Evolutionary conservation across 2,113 vertebrate genomes (phyloP), one percentile per base, ranked within the genome.

Genomic region (Hyaena hyaena): DNA sequence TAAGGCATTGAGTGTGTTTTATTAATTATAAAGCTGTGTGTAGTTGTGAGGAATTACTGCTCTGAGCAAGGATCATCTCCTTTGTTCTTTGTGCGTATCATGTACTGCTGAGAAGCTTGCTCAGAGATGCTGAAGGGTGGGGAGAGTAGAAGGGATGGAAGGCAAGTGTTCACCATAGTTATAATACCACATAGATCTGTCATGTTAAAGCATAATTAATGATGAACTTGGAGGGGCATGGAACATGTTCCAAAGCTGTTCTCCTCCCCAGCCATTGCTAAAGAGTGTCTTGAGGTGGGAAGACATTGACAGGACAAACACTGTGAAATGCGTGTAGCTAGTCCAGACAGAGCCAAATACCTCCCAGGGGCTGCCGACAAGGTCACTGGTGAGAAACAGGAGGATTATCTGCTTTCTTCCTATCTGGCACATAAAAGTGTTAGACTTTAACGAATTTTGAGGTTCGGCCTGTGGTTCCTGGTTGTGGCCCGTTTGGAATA

Each of bases 41-140:
- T 58, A 79, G 90, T 83, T 65, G 11, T 93, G 87, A 86, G 48
- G 69, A 90, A 87, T 87, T 71, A 66, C 55, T 68, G 23, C 63
- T 33, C 14, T n/a, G 88, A 96, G 50, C 63, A 94, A 86, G 93
- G 66, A 63, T 92, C 68, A 74, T 69, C 90, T 87, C 48, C 68
- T 95, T 48, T 88, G 63, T 88, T 91, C 85, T 77, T 90, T 87
- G 73, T 53, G 53, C 85, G 7, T 58, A 66, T 5, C 14, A 0
- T 17, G 9, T 4, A 58, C 23, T 90, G 61, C 88, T 65, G 90
- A 71, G 61, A 79, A 74, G 71, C 43, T 90, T 80, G 81, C 55
- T 93, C 66, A 76, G 84, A 58, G 76, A 45, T 83, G 65, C 88
- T 76, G 63, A 87, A 90, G 58, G 80, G 76, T 48, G 24, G 28